Evolutionary conservation across 2,113 vertebrate species (phyloP).

Genomic region (Ceuthmochares aereus): DNA sequence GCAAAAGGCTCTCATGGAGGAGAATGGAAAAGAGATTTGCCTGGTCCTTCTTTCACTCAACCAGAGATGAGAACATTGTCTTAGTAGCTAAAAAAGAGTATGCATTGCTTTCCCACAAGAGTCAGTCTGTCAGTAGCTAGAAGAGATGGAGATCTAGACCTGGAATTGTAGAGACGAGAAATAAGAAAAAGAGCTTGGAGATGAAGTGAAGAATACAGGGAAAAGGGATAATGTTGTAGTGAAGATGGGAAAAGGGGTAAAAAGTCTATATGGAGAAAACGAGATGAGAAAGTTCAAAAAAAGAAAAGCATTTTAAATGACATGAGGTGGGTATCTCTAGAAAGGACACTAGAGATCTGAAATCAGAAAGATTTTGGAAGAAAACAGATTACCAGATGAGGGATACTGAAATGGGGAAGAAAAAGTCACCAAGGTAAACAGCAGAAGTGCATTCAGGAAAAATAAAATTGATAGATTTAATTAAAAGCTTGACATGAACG

Average conservation of each 20-base stretch:
- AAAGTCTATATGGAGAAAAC: neutral
- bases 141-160: neutral
- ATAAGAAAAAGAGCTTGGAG: neutral
- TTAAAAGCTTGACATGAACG: neutral
- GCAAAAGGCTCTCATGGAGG: neutral
- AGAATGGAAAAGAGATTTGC: conserved; percentile 31
- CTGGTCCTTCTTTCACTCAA: neutral
- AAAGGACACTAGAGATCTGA: neutral
- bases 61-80: neutral
- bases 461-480: neutral
- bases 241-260: neutral
- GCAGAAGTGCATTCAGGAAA: neutral
- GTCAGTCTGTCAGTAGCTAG: neutral
- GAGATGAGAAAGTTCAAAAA: neutral
- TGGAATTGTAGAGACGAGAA: neutral
- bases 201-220: neutral
- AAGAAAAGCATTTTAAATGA: neutral
- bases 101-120: neutral
- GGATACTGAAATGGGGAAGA: neutral
- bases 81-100: neutral
- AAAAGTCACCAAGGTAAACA: neutral
- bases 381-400: neutral
- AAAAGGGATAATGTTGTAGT: neutral
- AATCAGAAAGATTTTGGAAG: neutral
- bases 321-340: neutral